A percentile compares a stretch with the other conserved stretches of the same genome.
phyloP scores from a whole-genome alignment of 35 echinoderm and acorn worm species.

The Chiridota heheva region DNA sequence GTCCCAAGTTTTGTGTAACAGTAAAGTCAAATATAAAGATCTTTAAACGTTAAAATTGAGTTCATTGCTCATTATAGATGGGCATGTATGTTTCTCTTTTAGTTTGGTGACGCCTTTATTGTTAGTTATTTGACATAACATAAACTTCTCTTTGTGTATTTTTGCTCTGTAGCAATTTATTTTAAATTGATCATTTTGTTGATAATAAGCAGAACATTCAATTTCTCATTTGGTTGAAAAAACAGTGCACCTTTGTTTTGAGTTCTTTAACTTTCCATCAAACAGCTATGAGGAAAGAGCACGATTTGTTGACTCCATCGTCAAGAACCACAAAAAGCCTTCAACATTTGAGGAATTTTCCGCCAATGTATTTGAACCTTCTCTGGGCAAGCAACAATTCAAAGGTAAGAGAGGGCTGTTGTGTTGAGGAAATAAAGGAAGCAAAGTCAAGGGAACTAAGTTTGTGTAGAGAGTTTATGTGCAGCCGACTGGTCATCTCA shows the following conservation, averaged over 20 bases:
- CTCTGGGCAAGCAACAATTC: constrained; percentile 59
- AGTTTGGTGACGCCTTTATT: no score
- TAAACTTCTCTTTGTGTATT: not conserved
- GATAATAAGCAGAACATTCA: not conserved
- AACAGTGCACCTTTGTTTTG: constrained; percentile 16
- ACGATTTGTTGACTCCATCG: constrained; percentile 79
- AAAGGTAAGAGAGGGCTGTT: constrained; percentile 12
- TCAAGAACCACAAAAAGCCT: constrained; percentile 85
- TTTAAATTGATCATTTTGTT: not conserved
- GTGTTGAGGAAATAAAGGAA: no score
- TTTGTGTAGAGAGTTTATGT: no score
- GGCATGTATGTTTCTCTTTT: no score
- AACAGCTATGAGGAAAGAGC: constrained; percentile 96
- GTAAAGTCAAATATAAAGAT: no score
- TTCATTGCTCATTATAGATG: no score
- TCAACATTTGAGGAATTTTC: constrained; percentile 96
- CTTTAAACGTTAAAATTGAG: no score
- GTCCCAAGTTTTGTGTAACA: no score
- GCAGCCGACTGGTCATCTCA: no score
- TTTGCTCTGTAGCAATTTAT: not conserved
- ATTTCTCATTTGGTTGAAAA: not conserved
- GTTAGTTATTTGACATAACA: no score
- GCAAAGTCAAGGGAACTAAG: no score
- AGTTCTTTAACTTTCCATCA: not conserved
- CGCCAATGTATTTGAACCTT: constrained; percentile 92